Base-by-base conservation (phyloP, 2,888 invertebrate genomes). In the Thera obeliscata region DNA sequence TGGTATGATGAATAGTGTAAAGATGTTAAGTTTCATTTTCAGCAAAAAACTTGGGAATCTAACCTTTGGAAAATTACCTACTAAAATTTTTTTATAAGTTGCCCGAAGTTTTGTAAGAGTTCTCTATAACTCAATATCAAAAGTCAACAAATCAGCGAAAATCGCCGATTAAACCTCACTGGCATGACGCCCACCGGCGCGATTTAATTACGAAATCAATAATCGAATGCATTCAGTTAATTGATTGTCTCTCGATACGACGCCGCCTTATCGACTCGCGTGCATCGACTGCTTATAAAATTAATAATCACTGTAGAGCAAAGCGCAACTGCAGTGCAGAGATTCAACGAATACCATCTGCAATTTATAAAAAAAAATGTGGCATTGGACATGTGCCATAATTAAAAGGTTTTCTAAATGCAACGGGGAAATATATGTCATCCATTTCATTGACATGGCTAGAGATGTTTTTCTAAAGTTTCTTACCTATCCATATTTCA, bases 201-300 rank as follows among this genome's bases (percentile, higher is more conserved):
- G 86, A 87, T 92, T 91, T 91, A 91, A 93, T 93, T 93, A 90
- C 87, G 85, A 88, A 91, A 91, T 91, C 90, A 91, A 91, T 91
- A 91, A 91, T 91, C 89, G 89, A 90, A 91, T 87, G 87, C 82
- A 81, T 79, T 81, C 78, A 77, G 83, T 86, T 88, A 88, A 90
- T 88, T 87, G 89, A 90, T 91, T 89, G 89, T 87, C 84, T 78
- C 80, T 78, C 81, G 90, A 88, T 88, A 85, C 76, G 79, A 83
- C 74, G 78, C 78, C 80, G 81, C 78, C 80, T 77, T 86, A 89
- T 90, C 90, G 78, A 73, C 66, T 76, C 82, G 86, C 88, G 86
- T 87, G 89, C 86, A 89, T 88, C 87, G 82, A 70, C 65, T 61
- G 61, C 70, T 63, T 61, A 59, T 66, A 67, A 73, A 70, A 73